Conservation (phyloP, 2,797 vertebrate species). For the Cryptoprocta ferox region DNA sequence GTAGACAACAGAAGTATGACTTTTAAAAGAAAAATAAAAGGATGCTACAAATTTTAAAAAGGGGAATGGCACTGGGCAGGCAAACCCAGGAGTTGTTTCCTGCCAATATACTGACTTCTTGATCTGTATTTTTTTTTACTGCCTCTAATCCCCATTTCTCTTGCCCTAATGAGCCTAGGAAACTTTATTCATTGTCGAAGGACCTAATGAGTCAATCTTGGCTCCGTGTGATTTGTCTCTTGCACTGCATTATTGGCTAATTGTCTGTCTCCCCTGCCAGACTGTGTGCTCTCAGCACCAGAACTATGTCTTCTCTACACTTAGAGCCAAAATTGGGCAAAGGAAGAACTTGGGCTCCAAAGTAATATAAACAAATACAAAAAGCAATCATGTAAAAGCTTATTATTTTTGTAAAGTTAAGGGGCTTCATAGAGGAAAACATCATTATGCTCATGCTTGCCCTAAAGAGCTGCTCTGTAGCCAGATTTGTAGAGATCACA, state of each 20-base stretch:
- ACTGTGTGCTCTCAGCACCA: not conserved
- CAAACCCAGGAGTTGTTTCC: not conserved
- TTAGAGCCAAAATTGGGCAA: not conserved
- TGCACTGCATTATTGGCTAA: conserved; percentile 22
- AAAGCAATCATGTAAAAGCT: not conserved
- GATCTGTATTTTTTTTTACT: not conserved
- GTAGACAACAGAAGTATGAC: not conserved
- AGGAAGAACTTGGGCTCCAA: not conserved
- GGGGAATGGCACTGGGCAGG: not conserved
- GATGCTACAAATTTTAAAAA: not conserved
- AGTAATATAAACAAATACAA: not conserved
- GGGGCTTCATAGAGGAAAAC: not conserved
- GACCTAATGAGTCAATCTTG: not conserved
- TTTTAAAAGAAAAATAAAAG: not conserved
- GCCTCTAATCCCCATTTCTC: not conserved
- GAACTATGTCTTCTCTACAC: not conserved
- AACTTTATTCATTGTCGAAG: not conserved
- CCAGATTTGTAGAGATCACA: not conserved
- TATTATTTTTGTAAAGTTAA: not conserved
- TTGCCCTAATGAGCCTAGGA: not conserved
- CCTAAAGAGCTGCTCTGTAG: not conserved
- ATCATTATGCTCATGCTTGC: not conserved
- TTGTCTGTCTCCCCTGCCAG: not conserved
- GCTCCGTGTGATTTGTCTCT: conserved; percentile 5
- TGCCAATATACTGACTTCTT: not conserved